phyloP scores from a whole-genome alignment of 30 jellyfish, hydroid and myxozoan species.

The Nemopilema nomurai region DNA sequence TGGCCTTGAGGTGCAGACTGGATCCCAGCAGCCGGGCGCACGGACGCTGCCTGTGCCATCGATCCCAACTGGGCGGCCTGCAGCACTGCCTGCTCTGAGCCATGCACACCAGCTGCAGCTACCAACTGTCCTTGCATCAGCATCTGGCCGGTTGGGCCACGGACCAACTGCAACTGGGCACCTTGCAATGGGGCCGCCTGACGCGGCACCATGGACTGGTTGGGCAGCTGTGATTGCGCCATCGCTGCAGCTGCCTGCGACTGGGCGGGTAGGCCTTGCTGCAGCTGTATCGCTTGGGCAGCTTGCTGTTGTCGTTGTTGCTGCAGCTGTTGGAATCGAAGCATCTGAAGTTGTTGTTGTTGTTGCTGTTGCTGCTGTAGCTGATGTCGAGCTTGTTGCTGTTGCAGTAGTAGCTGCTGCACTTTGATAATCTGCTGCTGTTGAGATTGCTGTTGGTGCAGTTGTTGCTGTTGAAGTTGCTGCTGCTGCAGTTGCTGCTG shows the following conservation, averaged over 20 bases:
- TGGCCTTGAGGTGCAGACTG: slow-evolving; percentile 43
- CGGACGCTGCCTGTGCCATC: slow-evolving; percentile 41
- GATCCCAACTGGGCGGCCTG: slow-evolving; percentile 37
- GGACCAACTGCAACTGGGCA: slow-evolving; percentile 42
- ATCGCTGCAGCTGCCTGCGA: background rate
- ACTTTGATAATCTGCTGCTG: background rate
- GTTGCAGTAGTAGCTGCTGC: slow-evolving; percentile 15
- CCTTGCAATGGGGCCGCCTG: slow-evolving; percentile 43
- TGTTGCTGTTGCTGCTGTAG: slow-evolving; percentile 54
- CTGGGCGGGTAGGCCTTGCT: slow-evolving; percentile 34
- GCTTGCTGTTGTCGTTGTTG: slow-evolving; percentile 67
- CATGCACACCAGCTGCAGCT: slow-evolving; percentile 17
- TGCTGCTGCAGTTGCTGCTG: slow-evolving; percentile 36
- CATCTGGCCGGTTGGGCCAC: slow-evolving; percentile 34
- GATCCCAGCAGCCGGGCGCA: slow-evolving; percentile 51
- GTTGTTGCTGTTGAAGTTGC: slow-evolving; percentile 31
- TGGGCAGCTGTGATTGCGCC: slow-evolving; percentile 15
- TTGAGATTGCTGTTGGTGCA: slow-evolving; percentile 31
- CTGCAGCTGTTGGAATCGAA: slow-evolving; percentile 28
- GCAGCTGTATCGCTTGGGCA: slow-evolving; percentile 29
- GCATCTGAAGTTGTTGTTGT: slow-evolving; percentile 50
- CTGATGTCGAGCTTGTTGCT: slow-evolving; percentile 26
- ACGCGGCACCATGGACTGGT: slow-evolving; percentile 26
- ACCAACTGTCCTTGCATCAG: slow-evolving; percentile 39
- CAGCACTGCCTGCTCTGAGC: slow-evolving; percentile 28